Evolutionary conservation across 2,888 invertebrate species (phyloP).

Genomic region (Spilosoma lubricipeda): DNA sequence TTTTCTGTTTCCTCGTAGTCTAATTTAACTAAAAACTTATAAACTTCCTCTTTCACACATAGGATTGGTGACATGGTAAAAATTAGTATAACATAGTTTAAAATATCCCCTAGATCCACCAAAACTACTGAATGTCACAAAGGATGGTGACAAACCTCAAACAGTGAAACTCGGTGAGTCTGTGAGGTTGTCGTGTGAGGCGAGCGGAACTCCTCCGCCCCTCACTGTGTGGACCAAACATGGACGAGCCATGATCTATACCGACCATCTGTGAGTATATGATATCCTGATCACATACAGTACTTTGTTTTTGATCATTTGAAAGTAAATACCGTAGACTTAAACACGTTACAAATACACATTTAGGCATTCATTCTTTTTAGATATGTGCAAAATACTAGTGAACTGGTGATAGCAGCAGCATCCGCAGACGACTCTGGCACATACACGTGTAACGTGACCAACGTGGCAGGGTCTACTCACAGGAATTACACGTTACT

Average conservation of each 20-base stretch:
- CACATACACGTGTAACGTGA: conserved; percentile 73
- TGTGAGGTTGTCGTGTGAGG: conserved; percentile 69
- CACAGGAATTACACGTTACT: conserved; percentile 73
- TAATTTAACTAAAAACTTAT: too few species aligned
- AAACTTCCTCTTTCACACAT: too few species aligned
- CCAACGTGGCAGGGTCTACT: conserved; percentile 69
- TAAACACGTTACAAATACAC: too few species aligned
- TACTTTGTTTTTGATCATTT: too few species aligned
- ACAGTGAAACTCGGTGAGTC: conserved; percentile 66
- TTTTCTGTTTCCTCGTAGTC: too few species aligned
- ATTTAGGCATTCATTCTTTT: neutral
- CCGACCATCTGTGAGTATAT: conserved; percentile 68
- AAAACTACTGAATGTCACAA: neutral
- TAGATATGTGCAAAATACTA: conserved; percentile 60
- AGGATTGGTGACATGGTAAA: too few species aligned
- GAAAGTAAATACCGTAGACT: too few species aligned
- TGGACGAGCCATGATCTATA: conserved; percentile 64
- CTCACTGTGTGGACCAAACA: conserved; percentile 79
- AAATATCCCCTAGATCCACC: conserved; percentile 2
- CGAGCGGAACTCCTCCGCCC: conserved; percentile 73
- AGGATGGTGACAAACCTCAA: conserved; percentile 64
- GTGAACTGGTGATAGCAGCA: conserved; percentile 65
- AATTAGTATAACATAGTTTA: too few species aligned
- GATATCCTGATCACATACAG: too few species aligned
- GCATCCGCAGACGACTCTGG: conserved; percentile 69